Evolutionary conservation across 2,113 vertebrate genomes (phyloP), one percentile per base, ranked within the genome.

Genomic region (Microtus oregoni): DNA sequence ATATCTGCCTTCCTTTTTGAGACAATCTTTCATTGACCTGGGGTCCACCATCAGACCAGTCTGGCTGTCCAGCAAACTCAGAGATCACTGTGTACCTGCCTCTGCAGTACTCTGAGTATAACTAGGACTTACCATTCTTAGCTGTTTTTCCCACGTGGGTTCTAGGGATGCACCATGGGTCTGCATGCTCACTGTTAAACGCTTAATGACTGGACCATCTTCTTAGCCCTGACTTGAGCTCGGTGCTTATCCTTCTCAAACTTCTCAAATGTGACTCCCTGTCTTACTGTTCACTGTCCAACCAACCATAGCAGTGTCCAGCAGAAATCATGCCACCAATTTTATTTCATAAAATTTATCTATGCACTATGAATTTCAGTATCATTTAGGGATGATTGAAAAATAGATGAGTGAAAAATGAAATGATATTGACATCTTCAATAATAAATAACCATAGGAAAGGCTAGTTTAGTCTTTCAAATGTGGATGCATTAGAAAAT

Each of bases 271-370:
- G 17, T 52, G 10, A 86, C 77, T 86, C 26, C 15, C 1, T 86
- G 41, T 10, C 93, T 89, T 88, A 90, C 83, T 88, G 13, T 8
- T 68, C 8, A 47, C 14, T 17, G 7, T 28, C 65, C 7, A 93
- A 52, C 26, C 44, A 92, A 52, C 52, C 28, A 77, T 4, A 88
- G 65, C 8, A 73, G 20, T 91, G 38, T 72, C 38, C 1, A 20
- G 83, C 35, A 38, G 86, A 96, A 83, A 26, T 79, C 44, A 87
- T 73, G 26, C 3, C 24, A 72, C 2, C 2, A 35, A 86, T 96
- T 96, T 87, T 76, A 91, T 90, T 96, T 94, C 15, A 28, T 96
- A 38, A 38, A 96, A 22, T 32, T 92, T 26, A 88, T 77, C 12
- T 7, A 17, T 94, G 20, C 7, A 26, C 35, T 26, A 77, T 67